These are phyloP conservation scores for Perizoma flavofasciatum DNA, from an alignment of 2,888 invertebrate species.

Conservation along the genomic window DNA sequence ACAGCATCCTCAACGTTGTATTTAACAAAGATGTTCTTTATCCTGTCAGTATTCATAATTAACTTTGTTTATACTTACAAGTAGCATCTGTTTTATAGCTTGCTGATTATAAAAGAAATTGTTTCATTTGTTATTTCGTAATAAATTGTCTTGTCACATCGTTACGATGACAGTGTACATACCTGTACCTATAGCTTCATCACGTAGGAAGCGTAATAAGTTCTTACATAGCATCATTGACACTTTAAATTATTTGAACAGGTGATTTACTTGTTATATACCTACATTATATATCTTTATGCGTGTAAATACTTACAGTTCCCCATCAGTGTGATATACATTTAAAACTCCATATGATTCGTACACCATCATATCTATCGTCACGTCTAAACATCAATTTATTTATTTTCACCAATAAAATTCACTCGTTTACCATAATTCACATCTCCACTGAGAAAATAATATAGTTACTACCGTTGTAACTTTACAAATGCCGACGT, in stretches of 20 bases:
- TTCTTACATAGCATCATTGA: neutral
- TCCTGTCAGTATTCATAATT: constrained; percentile 19
- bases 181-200: constrained; percentile 23
- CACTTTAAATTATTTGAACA: neutral
- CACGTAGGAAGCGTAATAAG: constrained; percentile 16
- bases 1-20: neutral
- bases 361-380: constrained; percentile 66
- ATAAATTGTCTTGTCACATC: constrained; percentile 31
- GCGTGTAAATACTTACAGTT: constrained; percentile 65
- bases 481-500: constrained; percentile 25
- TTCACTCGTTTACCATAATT: constrained; percentile 46
- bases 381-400: constrained; percentile 53
- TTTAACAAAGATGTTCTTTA: constrained; percentile 24
- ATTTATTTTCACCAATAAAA: constrained; percentile 39
- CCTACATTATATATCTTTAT: neutral
- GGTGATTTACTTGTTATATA: neutral
- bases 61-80: constrained; percentile 33
- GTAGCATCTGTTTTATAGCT: constrained; percentile 41
- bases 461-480: constrained; percentile 25
- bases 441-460: constrained; percentile 31
- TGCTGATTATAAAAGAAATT: constrained; percentile 32
- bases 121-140: constrained; percentile 26
- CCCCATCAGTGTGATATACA: constrained; percentile 73
- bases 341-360: constrained; percentile 61
- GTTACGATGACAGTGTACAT: constrained; percentile 29